Conservation (phyloP, 1,140 invertebrate species). For the Temnothorax nylanderi region DNA sequence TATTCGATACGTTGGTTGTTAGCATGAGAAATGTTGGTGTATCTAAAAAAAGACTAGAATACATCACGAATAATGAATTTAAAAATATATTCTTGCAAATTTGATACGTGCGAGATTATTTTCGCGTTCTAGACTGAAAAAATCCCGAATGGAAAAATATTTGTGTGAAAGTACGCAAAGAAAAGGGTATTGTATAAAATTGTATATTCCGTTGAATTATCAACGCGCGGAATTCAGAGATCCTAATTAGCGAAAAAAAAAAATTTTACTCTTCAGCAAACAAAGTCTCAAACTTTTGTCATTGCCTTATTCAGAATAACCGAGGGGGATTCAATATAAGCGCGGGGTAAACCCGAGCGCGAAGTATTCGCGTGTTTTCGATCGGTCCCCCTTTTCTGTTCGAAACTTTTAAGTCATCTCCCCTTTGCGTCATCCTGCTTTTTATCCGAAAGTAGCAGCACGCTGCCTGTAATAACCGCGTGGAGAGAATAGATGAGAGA, state of each 20-base stretch:
- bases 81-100: slow-evolving; percentile 28
- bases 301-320: slow-evolving; percentile 4
- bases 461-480: slow-evolving; percentile 67
- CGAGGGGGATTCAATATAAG: slow-evolving; percentile 59
- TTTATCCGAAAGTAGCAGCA: slow-evolving; percentile 64
- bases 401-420: slow-evolving; percentile 50
- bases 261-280: neutral
- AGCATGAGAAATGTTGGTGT: neutral
- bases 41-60: neutral
- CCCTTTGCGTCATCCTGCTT: slow-evolving; percentile 40
- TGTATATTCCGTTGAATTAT: neutral
- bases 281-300: slow-evolving; percentile 17
- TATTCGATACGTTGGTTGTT: neutral
- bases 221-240: neutral
- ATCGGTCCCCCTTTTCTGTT: slow-evolving; percentile 60
- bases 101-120: neutral
- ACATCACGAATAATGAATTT: slow-evolving; percentile 10
- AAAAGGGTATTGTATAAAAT: neutral
- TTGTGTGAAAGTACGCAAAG: neutral
- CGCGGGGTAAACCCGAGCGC: slow-evolving; percentile 31
- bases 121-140: neutral
- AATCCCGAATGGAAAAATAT: neutral
- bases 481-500: slow-evolving; percentile 67
- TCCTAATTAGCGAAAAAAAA: slow-evolving; percentile 28
- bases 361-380: slow-evolving; percentile 66